phyloP scores from a whole-genome alignment of 2,797 vertebrate species.

The Anisognathus igniventris region DNA sequence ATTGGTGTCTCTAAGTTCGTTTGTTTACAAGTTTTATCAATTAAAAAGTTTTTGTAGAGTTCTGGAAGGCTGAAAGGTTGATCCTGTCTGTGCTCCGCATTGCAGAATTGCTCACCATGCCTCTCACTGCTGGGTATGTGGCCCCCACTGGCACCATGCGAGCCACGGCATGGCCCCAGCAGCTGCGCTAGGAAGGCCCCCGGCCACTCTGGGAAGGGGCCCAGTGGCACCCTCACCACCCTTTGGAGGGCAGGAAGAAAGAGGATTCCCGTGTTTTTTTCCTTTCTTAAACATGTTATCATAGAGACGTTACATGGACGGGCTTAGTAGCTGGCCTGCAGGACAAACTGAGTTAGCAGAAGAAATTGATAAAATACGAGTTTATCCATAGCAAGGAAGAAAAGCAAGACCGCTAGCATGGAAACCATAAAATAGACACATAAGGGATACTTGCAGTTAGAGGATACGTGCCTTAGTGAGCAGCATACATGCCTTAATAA shows the following conservation, averaged over 20 bases:
- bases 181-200: neutral
- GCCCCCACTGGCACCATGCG: rapidly evolving
- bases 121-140: neutral
- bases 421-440: neutral
- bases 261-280: rapidly evolving
- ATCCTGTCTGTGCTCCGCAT: neutral
- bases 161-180: neutral
- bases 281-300: neutral
- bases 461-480: neutral
- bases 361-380: neutral
- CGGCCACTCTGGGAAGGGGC: neutral
- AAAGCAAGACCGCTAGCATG: neutral
- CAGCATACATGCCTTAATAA: neutral
- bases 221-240: too few species aligned
- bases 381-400: neutral
- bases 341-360: neutral
- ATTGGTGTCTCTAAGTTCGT: rapidly evolving
- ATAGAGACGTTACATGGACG: too few species aligned
- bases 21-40: neutral
- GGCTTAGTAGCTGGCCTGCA: neutral
- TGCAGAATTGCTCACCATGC: neutral
- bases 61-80: neutral
- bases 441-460: neutral
- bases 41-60: neutral
- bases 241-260: neutral